Base-by-base conservation (phyloP, 2,888 invertebrate species). In the Cosmopolites sordidus region DNA sequence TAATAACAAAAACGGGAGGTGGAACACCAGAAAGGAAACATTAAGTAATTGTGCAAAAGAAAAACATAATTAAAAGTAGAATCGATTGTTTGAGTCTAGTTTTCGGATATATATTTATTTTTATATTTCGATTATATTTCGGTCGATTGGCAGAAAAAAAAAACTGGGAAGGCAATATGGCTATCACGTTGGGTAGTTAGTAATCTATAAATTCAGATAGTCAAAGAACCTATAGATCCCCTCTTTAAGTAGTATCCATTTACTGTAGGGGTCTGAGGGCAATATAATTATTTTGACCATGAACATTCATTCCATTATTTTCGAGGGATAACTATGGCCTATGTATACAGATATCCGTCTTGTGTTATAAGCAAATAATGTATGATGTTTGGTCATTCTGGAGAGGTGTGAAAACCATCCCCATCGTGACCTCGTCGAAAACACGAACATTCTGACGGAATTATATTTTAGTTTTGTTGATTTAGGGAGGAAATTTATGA, bases 261-360 rank as follows among this genome's bases (percentile, higher is more conserved):
- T 60, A 53, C 54, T 61, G 59, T 55, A 60, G 53, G 48, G 63
- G 56, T 62, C 64, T 63, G 33, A 62, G 60, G 60, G 63, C 66
- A 64, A 64, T 67, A 67, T 68, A 69, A 70, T 70, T 69, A 68
- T 68, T 67, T 65, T 64, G 66, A 66, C 67, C 67, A 65, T 58
- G 58, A 59, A 49, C 59, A 30, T 22, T 52, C 46, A 42, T 47
- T 63, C 59, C 59, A 60, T 64, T 63, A 62, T 62, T 58, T 59
- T 56, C 55, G 49, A 51, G 54, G 49, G 38, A 33, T 48, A 52
- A 52, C 17, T 54, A 48, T 52, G 44, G 44, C 53, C 55, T 61
- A 45, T 54, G 55, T 54, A 52, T 29, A 46, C 49, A 43, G 30
- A 22, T 33, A 33, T 33, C 5, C 33, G 16, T 27, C 46, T 45